Evolutionary conservation across 23 tunicate genomes (phyloP).

Genomic region (Styela plicata): DNA sequence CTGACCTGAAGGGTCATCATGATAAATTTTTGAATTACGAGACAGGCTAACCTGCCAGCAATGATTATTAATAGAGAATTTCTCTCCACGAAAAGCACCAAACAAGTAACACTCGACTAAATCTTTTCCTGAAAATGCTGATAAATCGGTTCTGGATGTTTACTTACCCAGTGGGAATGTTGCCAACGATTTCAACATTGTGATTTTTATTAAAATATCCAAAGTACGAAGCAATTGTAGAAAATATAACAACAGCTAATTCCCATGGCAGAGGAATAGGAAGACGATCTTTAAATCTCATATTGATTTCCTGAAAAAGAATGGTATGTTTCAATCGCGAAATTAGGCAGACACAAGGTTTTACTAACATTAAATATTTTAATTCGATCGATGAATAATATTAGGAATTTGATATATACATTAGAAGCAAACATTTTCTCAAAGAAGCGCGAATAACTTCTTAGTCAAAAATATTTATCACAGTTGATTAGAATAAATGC

Average conservation of each 20-base stretch:
- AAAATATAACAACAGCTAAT: slow-evolving; percentile 56
- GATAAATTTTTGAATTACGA: too few relatives aligned
- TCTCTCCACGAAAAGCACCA: too few relatives aligned
- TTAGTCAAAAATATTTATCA: too few relatives aligned
- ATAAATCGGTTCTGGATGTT: not conserved
- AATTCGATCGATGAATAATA: not conserved
- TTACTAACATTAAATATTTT: too few relatives aligned
- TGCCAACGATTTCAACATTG: slow-evolving; percentile 58
- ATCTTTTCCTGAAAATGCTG: too few relatives aligned
- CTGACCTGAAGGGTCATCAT: too few relatives aligned
- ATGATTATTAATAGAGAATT: not conserved
- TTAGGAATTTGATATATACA: too few relatives aligned
- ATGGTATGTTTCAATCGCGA: not conserved
- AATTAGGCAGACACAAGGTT: too few relatives aligned
- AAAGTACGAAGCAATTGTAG: slow-evolving; percentile 58
- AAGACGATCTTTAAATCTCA: slow-evolving; percentile 38
- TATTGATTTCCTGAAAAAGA: slow-evolving; percentile 56
- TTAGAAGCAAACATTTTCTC: too few relatives aligned
- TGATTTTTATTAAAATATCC: slow-evolving; percentile 34
- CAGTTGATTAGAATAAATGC: too few relatives aligned
- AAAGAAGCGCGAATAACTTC: too few relatives aligned
- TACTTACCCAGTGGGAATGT: slow-evolving; percentile 75
- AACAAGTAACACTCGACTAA: too few relatives aligned
- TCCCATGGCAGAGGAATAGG: slow-evolving; percentile 92
- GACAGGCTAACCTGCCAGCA: not conserved